Percentiles rank a stretch among this genome's conserved stretches.
Conservation (phyloP, 2,797 vertebrate species). For the Eupleurogrammus muticus region DNA sequence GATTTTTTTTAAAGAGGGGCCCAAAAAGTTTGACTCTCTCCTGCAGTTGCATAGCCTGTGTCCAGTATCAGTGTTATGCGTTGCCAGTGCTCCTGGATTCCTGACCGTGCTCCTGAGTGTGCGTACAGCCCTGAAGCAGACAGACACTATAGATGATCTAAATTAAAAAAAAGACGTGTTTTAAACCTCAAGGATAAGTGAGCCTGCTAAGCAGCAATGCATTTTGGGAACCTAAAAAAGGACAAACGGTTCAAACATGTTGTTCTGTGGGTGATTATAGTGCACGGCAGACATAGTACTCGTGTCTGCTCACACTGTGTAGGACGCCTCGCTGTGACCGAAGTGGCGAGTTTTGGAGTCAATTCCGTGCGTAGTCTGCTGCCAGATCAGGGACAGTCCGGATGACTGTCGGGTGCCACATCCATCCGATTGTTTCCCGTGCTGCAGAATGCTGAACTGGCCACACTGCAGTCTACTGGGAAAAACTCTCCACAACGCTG, state of each 20-base stretch:
- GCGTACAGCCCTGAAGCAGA: slow-evolving; percentile 43
- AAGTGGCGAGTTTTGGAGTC: neutral
- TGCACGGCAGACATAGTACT: neutral
- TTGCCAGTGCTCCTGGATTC: slow-evolving; percentile 2
- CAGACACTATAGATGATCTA: slow-evolving; percentile 15
- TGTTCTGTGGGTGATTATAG: slow-evolving; percentile 19
- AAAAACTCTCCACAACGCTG: slow-evolving; percentile 2
- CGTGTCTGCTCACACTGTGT: slow-evolving; percentile 8
- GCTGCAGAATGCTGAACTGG: neutral
- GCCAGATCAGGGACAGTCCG: neutral
- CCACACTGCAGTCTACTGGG: neutral
- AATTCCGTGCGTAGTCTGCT: slow-evolving; percentile 3
- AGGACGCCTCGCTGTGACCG: slow-evolving; percentile 11
- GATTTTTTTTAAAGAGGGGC: neutral
- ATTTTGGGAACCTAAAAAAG: slow-evolving; percentile 17
- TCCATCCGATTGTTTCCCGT: neutral
- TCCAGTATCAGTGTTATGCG: slow-evolving; percentile 27
- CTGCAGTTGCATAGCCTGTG: slow-evolving; percentile 20
- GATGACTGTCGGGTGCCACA: neutral
- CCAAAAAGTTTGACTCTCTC: neutral
- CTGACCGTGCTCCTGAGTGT: slow-evolving; percentile 53
- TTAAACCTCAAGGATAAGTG: slow-evolving; percentile 2
- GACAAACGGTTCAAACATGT: slow-evolving; percentile 13
- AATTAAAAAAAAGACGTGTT: slow-evolving; percentile 24
- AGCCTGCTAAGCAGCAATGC: slow-evolving; percentile 30